phyloP scores from a whole-genome alignment of 2,113 vertebrate species.

The Felis chaus region DNA sequence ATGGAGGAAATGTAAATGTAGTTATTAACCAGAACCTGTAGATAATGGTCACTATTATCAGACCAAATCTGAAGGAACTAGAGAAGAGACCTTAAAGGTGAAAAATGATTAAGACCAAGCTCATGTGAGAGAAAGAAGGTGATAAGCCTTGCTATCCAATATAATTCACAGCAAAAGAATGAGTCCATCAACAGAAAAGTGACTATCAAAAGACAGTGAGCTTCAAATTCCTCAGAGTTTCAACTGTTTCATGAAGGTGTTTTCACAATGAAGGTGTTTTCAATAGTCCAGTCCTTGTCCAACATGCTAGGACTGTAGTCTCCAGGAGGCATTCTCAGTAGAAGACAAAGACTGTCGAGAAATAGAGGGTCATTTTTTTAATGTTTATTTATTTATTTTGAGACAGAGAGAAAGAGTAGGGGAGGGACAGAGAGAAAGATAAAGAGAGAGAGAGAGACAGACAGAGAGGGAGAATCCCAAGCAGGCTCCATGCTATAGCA shows the following conservation, averaged over 20 bases:
- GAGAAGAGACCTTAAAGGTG: not conserved
- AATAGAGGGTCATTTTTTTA: not conserved
- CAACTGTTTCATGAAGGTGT: not conserved
- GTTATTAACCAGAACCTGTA: not conserved
- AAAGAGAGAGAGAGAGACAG: too few relatives aligned
- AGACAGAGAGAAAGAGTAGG: too few relatives aligned
- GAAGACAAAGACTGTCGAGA: not conserved
- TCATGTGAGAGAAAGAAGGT: not conserved
- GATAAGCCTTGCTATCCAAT: not conserved
- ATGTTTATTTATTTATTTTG: too few relatives aligned
- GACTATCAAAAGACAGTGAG: not conserved
- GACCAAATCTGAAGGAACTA: not conserved
- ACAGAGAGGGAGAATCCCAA: too few relatives aligned
- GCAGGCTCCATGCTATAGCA: too few relatives aligned
- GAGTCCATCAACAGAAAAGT: not conserved
- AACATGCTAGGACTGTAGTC: not conserved
- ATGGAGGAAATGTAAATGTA: not conserved
- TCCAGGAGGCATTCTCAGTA: not conserved
- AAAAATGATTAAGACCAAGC: not conserved
- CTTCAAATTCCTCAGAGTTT: not conserved
- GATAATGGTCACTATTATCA: not conserved
- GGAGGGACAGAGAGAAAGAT: too few relatives aligned
- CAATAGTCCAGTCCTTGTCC: not conserved
- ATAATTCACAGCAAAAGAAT: not conserved
- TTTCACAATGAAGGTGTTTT: not conserved